Base-by-base conservation (phyloP, 2,113 vertebrate genomes). In the Colius striatus region DNA sequence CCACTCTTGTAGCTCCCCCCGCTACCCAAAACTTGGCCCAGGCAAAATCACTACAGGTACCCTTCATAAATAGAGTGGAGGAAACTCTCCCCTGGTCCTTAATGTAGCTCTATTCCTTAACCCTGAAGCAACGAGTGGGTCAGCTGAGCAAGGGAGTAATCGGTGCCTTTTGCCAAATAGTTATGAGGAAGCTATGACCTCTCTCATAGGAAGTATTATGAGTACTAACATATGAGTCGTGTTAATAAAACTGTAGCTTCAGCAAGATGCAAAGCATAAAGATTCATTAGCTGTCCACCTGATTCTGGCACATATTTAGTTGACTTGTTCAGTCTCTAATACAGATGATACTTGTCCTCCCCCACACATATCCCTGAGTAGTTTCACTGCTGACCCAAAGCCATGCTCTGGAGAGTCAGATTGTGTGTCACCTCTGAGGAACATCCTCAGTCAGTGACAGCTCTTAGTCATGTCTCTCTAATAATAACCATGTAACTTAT, bases 111-210 rank as follows among this genome's bases (percentile, higher is more conserved):
- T 25, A 6, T 21, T 55, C 62, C 34, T 58, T 30, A 9, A 34
- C 5, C 7, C 30, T 48, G 76, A 53, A 54, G 53, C 43, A 13
- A 10, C 8, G 75, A 58, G 57, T 20, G 7, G 16, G 9, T 11
- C n/a, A n/a, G n/a, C n/a, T n/a, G n/a, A n/a, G n/a, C 11, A 14
- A 62, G 25, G 32, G 30, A 10, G 9, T 32, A 5, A 32, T 21
- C 23, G 4, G 16, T 36, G 47, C 65, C 70, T 54, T 45, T 18
- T 51, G 48, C 66, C 54, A 29, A 12, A 43, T 16, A 19, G 11
- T 67, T 36, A 1, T 2, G 2, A 22, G 78, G 53, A n/a, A 67
- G 16, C 16, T 0, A 0, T 34, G 29, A 18, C 14, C 15, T 10
- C 41, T 78, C 30, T 23, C 43, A 3, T 2, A 29, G n/a, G 36